Base-by-base conservation (phyloP, 2,113 vertebrate genomes). In the Microtus ochrogaster region DNA sequence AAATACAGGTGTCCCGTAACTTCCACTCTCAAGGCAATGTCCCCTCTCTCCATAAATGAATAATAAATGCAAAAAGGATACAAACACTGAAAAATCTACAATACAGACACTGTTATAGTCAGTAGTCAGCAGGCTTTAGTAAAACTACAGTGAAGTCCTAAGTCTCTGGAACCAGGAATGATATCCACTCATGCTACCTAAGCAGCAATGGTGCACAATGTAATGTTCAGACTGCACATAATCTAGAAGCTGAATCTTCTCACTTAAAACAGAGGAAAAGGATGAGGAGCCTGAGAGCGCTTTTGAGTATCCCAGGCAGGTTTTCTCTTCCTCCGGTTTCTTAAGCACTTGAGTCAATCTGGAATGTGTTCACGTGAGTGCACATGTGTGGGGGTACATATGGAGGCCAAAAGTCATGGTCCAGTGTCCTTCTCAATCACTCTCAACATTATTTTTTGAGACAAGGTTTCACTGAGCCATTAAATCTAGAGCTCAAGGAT, bases 121-220 rank as follows among this genome's bases (percentile, higher is more conserved):
- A 92, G 84, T 55, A 78, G 72, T 96, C n/a, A 88, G 41, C 14
- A 84, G 16, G 65, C 24, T 70, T 97, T 93, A 87, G 70, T 78
- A 73, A 44, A 89, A 96, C 94, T 94, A 65, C 5, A 90, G 55
- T 85, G 68, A 72, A 94, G 36, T 41, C 12, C 55, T 65, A 93
- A 85, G 83, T 33, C 41, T 47, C 61, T 91, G n/a, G 61, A 91
- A 85, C 36, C 78, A 95, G 73, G 55, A 74, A 55, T 82, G 14
- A 76, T 73, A 86, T 76, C 91, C 87, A 94, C 47, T 65, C 73
- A 72, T 81, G 24, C 36, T 85, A 61, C 16, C 74, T 4, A 84
- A 81, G 30, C 92, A 91, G 52, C 36, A 88, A 30, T 87, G 13
- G 39, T 89, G 55, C 22, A 78, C 6, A 52, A 77, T 91, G 36